These are phyloP conservation scores for Cryptocephalus moraei DNA, from an alignment of 2,888 invertebrate genomes.

Conservation along the genomic window DNA sequence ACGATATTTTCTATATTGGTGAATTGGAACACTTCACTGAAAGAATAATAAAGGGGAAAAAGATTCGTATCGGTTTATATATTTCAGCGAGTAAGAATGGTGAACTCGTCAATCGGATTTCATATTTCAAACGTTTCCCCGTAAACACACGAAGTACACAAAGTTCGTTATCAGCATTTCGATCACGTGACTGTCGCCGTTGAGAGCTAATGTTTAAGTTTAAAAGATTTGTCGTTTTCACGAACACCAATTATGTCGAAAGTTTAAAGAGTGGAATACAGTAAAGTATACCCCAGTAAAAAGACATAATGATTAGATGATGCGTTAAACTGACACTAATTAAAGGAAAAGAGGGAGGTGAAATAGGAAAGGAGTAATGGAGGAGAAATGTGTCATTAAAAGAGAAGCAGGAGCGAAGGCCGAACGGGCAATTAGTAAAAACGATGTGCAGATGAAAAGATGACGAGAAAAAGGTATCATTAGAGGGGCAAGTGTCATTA, in stretches of 20 bases:
- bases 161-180: too few species aligned
- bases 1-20: too few species aligned
- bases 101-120: too few species aligned
- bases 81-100: too few species aligned
- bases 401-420: conserved; percentile 18
- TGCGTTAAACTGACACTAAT: too few species aligned
- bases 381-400: conserved; percentile 17
- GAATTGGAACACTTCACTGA: too few species aligned
- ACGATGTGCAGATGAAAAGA: conserved; percentile 26
- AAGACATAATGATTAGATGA: background rate
- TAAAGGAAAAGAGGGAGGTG: conserved; percentile 7
- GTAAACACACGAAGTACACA: too few species aligned
- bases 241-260: conserved; percentile 1
- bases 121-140: too few species aligned
- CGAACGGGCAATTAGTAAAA: conserved; percentile 26
- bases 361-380: conserved; percentile 12
- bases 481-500: conserved; percentile 29
- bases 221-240: background rate
- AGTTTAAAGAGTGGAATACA: conserved; percentile 1
- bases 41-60: too few species aligned
- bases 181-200: background rate
- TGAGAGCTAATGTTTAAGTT: background rate
- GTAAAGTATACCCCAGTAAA: conserved; percentile 3
- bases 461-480: conserved; percentile 26
- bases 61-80: too few species aligned